Conservation (phyloP, 2,113 vertebrate species). For the Coracopsis vasa region DNA sequence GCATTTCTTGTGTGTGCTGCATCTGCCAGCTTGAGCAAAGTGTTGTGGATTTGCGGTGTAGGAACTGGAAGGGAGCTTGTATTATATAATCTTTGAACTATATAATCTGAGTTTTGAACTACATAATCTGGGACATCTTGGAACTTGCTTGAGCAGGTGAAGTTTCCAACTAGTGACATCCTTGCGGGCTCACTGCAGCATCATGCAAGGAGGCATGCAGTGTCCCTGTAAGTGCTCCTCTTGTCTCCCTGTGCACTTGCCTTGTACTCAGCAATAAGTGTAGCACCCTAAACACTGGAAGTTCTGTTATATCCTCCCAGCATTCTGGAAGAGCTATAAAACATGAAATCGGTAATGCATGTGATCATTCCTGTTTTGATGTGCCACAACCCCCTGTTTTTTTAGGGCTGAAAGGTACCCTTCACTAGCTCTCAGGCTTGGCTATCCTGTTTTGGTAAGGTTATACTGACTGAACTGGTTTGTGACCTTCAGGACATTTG, state of each 20-base stretch:
- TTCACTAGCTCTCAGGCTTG: background rate
- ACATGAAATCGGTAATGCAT: background rate
- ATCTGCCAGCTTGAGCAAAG: background rate
- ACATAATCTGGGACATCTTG: background rate
- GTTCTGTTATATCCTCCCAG: background rate
- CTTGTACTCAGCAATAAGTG: background rate
- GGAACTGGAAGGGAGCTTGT: background rate
- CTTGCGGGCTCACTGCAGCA: fast-evolving
- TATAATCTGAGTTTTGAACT: background rate
- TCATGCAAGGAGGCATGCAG: background rate
- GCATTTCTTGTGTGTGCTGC: background rate
- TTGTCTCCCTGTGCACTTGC: background rate
- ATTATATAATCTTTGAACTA: background rate
- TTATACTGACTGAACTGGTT: background rate
- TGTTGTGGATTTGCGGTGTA: background rate
- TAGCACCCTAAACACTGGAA: background rate
- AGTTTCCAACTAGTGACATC: background rate
- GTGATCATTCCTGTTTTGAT: background rate
- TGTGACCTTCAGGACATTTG: background rate
- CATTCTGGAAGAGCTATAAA: background rate
- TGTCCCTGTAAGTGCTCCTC: background rate
- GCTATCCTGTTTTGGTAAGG: background rate
- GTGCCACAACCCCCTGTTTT: background rate
- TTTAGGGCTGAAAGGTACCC: background rate
- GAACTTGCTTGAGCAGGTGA: background rate